phyloP scores from a whole-genome alignment of 2,113 vertebrate species.

The Larimichthys polyactis region DNA sequence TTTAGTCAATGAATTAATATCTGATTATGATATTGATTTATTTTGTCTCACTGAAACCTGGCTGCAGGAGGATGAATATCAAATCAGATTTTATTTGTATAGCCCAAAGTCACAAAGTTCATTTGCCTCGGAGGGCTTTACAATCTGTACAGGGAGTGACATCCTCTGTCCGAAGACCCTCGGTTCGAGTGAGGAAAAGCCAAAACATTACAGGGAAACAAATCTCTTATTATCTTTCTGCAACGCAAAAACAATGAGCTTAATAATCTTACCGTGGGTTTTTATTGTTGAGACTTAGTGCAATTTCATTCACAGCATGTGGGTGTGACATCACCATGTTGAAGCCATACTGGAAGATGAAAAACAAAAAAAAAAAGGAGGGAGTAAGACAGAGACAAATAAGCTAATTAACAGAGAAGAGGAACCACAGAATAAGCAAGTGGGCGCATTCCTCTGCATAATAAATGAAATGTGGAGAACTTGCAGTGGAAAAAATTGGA shows the following conservation, averaged over 20 bases:
- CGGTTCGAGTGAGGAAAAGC: too few species aligned
- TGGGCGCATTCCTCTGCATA: conserved; percentile 24
- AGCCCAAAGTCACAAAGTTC: too few species aligned
- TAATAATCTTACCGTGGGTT: conserved; percentile 88
- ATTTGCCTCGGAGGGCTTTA: too few species aligned
- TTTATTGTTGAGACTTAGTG: conserved; percentile 98
- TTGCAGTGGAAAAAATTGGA: conserved; percentile 44
- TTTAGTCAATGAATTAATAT: too few species aligned
- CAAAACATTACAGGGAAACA: too few species aligned
- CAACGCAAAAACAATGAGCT: too few species aligned
- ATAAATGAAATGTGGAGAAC: conserved; percentile 51
- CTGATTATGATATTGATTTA: too few species aligned
- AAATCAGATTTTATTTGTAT: too few species aligned
- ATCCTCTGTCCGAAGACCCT: too few species aligned
- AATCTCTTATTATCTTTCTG: background rate
- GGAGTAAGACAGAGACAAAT: conserved; percentile 47
- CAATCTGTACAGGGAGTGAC: too few species aligned
- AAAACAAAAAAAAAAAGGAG: conserved; percentile 71
- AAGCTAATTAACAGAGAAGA: conserved; percentile 39
- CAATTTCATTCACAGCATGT: conserved; percentile 97
- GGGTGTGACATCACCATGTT: conserved; percentile 99
- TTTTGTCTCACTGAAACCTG: too few species aligned
- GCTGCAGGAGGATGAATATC: too few species aligned
- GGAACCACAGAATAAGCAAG: conserved; percentile 38
- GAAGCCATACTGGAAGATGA: conserved; percentile 92